Evolutionary conservation across 2,888 invertebrate species (phyloP).

Genomic region (Phorcus lineatus): DNA sequence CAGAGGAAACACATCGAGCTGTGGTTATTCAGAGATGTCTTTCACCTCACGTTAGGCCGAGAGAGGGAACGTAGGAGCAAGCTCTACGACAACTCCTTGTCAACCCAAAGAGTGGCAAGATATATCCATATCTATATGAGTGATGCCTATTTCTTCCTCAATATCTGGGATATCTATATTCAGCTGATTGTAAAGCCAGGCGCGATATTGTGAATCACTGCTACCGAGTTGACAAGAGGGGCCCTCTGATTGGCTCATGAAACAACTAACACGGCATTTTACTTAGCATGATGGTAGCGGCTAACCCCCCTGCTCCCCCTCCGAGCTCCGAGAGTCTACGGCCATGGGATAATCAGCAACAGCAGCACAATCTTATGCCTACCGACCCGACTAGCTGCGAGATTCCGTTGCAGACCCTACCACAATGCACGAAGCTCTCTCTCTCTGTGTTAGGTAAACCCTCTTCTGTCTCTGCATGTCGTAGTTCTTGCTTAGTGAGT

Average conservation of each 20-base stretch:
- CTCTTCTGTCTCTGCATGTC: background rate
- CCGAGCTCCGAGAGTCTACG: background rate
- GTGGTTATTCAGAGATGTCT: background rate
- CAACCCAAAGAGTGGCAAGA: background rate
- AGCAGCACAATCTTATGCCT: background rate
- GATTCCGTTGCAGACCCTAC: background rate
- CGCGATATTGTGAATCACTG: conserved; percentile 9
- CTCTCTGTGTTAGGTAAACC: conserved; percentile 3
- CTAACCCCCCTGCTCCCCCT: conserved; percentile 2
- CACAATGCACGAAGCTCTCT: conserved; percentile 16
- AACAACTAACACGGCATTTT: conserved; percentile 14
- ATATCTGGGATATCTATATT: background rate
- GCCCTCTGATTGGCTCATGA: conserved; percentile 11
- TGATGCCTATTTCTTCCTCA: background rate
- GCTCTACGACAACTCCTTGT: background rate
- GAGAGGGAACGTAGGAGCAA: too few relatives aligned
- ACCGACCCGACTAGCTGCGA: background rate
- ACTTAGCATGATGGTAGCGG: conserved; percentile 9
- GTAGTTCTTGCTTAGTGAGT: background rate
- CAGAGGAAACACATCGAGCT: background rate
- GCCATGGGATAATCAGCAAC: conserved; percentile 9
- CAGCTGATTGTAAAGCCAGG: conserved; percentile 19
- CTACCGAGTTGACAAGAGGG: background rate
- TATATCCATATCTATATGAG: background rate
- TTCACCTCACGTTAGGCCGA: too few relatives aligned